phyloP scores from a whole-genome alignment of 2,888 invertebrate species.

The Amphipyra tragopoginis region DNA sequence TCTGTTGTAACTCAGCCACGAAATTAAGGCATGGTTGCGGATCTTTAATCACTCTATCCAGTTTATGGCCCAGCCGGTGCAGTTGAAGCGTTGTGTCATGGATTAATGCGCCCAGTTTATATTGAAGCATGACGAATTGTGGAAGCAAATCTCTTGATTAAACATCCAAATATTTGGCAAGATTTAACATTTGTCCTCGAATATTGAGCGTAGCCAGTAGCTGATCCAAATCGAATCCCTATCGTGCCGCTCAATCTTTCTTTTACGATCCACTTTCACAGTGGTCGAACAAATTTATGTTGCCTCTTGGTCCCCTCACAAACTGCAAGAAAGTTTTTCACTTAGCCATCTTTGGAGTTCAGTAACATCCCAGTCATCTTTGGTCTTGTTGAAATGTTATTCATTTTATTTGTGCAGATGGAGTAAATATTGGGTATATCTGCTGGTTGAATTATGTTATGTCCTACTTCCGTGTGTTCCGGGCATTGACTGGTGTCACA shows the following conservation, averaged over 20 bases:
- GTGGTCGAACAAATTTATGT: constrained; percentile 15
- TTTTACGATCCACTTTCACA: constrained; percentile 34
- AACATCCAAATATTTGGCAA: neutral
- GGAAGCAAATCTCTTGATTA: neutral
- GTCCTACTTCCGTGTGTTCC: constrained; percentile 28
- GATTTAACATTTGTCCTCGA: constrained; percentile 5
- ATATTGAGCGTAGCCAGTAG: constrained; percentile 1
- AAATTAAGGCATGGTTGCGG: constrained; percentile 4
- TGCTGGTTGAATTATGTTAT: constrained; percentile 2
- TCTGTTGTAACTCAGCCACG: constrained; percentile 9
- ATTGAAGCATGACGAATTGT: constrained; percentile 7
- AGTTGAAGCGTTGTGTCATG: constrained; percentile 8
- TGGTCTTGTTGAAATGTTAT: neutral
- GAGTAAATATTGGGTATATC: neutral
- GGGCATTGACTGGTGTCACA: constrained; percentile 38
- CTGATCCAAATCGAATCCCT: constrained; percentile 14
- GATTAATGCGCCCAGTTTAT: constrained; percentile 8
- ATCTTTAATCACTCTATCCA: constrained; percentile 12
- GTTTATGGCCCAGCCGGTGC: constrained; percentile 4
- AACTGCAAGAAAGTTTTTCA: constrained; percentile 30
- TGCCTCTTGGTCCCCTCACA: constrained; percentile 3
- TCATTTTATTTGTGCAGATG: neutral
- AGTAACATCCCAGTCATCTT: constrained; percentile 1
- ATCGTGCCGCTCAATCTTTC: constrained; percentile 9
- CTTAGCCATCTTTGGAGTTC: constrained; percentile 1